phyloP scores from a whole-genome alignment of 2,113 vertebrate genomes.

The Elephantulus edwardii region DNA sequence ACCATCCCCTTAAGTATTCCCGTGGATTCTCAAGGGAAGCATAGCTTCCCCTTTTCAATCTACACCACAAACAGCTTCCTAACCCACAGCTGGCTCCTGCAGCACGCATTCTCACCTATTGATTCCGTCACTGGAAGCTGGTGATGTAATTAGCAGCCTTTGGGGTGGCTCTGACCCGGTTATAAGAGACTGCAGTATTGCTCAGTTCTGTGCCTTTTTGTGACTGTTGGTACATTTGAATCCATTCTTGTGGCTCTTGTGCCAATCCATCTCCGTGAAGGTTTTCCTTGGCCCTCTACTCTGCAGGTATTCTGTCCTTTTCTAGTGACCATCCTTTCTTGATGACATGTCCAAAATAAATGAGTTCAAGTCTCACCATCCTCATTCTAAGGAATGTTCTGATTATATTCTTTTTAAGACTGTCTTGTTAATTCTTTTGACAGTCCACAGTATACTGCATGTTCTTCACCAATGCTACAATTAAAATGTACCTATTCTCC shows the following conservation, averaged over 20 bases:
- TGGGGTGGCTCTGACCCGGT: neutral
- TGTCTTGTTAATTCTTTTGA: neutral
- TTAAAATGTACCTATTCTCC: neutral
- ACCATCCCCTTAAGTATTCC: neutral
- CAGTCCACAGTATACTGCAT: neutral
- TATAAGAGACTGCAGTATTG: neutral
- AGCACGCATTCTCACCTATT: too few species aligned
- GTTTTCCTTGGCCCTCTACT: neutral
- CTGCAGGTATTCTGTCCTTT: neutral
- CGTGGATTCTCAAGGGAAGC: neutral
- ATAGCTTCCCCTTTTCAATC: neutral
- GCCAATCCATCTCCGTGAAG: neutral
- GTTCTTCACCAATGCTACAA: neutral
- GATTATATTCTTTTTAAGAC: neutral
- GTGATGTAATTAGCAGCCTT: too few species aligned
- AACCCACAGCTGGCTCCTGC: neutral
- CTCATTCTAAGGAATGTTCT: neutral
- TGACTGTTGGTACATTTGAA: neutral
- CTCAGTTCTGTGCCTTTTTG: neutral
- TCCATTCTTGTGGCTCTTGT: neutral
- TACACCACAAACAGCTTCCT: neutral
- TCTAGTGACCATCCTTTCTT: neutral
- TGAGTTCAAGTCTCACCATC: neutral
- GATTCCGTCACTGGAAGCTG: neutral
- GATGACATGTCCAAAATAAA: neutral